phyloP scores from a whole-genome alignment of 2,888 invertebrate species.

The Bugula neritina region DNA sequence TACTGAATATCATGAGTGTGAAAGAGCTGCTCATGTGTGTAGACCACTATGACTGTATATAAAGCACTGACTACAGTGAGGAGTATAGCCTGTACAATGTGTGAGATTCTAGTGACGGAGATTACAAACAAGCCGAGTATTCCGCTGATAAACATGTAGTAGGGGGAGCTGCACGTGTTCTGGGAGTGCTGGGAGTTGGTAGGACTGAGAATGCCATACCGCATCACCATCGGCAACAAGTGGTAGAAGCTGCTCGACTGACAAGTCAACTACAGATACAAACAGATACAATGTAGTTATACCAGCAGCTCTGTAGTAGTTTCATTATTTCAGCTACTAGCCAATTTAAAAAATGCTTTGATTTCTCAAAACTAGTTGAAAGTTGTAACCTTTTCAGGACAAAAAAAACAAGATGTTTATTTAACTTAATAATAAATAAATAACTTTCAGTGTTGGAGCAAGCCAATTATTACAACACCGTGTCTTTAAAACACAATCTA shows the following conservation, averaged over 20 bases:
- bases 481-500: no score
- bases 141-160: conserved; percentile 79
- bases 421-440: no score
- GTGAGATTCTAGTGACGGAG: conserved; percentile 73
- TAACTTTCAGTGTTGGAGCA: no score
- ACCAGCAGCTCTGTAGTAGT: no score
- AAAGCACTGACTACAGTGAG: conserved; percentile 69
- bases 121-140: conserved; percentile 77
- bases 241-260: conserved; percentile 39
- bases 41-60: conserved; percentile 72
- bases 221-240: conserved; percentile 28
- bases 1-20: conserved; percentile 65
- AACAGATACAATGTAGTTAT: no score
- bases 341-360: no score
- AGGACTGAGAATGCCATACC: conserved; percentile 31
- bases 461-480: no score
- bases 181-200: conserved; percentile 63
- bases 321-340: no score
- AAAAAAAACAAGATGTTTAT: no score
- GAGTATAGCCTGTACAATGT: conserved; percentile 72
- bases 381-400: no score
- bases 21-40: conserved; percentile 74
- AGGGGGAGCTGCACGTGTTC: conserved; percentile 65
- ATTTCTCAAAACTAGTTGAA: no score
- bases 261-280: conserved; percentile 46